Conservation (phyloP, 2,113 vertebrate species). For the Carassius carassius region DNA sequence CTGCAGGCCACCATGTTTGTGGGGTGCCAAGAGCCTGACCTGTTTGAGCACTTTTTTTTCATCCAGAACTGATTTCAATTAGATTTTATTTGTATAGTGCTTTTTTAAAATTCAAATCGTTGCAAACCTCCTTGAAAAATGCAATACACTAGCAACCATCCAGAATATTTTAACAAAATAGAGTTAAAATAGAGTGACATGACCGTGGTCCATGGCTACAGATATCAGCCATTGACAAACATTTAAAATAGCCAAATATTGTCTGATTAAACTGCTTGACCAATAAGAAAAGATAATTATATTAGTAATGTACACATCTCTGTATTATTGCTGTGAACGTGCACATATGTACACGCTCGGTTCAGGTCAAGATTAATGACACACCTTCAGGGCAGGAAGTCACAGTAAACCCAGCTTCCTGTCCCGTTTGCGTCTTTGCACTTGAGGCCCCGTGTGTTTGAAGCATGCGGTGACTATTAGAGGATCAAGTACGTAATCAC, state of each 20-base stretch:
- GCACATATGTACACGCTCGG: neutral
- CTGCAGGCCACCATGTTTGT: constrained; percentile 59
- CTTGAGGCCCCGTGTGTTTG: constrained; percentile 57
- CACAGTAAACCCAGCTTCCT: constrained; percentile 56
- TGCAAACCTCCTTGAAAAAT: no score
- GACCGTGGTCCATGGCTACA: no score
- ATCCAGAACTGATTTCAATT: no score
- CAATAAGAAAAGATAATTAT: neutral
- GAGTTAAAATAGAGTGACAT: neutral
- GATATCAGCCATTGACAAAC: neutral
- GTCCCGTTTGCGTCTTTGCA: constrained; percentile 63
- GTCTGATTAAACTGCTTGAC: neutral
- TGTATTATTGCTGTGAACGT: neutral
- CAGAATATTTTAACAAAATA: neutral
- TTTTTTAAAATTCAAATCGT: no score
- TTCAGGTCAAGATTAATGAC: constrained; percentile 58
- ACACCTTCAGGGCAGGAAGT: constrained; percentile 61
- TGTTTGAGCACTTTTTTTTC: neutral
- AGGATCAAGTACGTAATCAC: constrained; percentile 52
- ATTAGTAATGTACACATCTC: neutral
- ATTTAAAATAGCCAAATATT: neutral
- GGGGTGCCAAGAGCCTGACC: constrained; percentile 52
- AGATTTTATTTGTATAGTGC: no score
- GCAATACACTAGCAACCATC: no score
- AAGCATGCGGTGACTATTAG: constrained; percentile 68